These are phyloP conservation scores for Chelonoidis abingdonii DNA, from an alignment of 2,113 vertebrate species.

Conservation along the genomic window DNA sequence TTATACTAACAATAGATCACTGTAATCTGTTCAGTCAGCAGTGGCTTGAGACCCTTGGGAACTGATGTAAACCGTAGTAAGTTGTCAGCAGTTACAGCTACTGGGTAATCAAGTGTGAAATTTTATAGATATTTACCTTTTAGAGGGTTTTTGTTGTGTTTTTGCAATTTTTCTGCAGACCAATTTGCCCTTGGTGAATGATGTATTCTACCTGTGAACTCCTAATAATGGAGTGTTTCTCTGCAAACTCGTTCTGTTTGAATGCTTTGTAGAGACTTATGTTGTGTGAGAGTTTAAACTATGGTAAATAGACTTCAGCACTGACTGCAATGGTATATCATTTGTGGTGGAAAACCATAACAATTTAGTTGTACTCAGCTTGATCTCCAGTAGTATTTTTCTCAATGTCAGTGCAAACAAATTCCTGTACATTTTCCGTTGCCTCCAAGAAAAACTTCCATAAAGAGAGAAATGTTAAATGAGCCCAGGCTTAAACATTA, in stretches of 20 bases:
- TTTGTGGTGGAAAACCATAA: not conserved
- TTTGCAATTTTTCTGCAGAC: constrained; percentile 5
- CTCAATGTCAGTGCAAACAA: not conserved
- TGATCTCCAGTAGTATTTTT: not conserved
- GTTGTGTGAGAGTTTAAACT: constrained; percentile 2
- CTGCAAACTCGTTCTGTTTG: not conserved
- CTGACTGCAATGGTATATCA: not conserved
- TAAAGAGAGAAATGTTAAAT: not conserved
- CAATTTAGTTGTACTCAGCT: not conserved
- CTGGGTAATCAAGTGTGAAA: constrained; percentile 33
- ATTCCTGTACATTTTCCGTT: not conserved
- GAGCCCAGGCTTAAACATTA: not conserved
- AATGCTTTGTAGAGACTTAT: not conserved
- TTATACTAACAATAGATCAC: constrained; percentile 14
- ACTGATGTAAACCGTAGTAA: constrained; percentile 20
- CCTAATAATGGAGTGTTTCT: not conserved
- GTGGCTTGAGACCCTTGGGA: constrained; percentile 20
- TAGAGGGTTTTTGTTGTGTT: not conserved
- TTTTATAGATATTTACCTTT: constrained; percentile 45
- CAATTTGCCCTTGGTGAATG: not conserved
- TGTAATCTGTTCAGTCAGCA: constrained; percentile 7
- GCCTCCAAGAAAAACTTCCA: not conserved
- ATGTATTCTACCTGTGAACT: not conserved
- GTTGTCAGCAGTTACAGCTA: constrained; percentile 20
- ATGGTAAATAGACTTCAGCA: not conserved